Base-by-base conservation (phyloP, 2,797 vertebrate genomes). In the Hafferia zeledoni region DNA sequence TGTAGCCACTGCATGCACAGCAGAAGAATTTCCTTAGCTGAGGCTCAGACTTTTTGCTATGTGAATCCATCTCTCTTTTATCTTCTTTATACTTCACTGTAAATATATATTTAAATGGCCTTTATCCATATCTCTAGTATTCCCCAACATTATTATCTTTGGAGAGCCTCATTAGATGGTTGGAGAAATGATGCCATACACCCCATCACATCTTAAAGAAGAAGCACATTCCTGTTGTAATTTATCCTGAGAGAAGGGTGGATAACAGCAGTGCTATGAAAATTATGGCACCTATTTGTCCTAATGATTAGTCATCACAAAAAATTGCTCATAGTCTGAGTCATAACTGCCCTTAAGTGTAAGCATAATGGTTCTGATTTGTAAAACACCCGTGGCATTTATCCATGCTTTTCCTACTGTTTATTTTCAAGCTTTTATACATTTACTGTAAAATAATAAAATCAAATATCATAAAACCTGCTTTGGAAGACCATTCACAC, bases 241-340 rank as follows among this genome's bases (percentile, higher is more conserved):
- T 83, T 95, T 90, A 81, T 71, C 57, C 30, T 64, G 16, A 69
- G 64, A 96, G 52, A 72, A 80, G 47, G 60, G 68, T 31, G 14
- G 18, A 87, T 95, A 94, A 89, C 39, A 70, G 8, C 63, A 93
- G 30, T 65, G 44, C 55, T 91, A 92, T 88, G 94, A 96, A 97
- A 97, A 96, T 82, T 46, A 87, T 57, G 47, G 12, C 53, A 64
- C 91, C 50, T 96, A 83, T 91, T 86, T 87, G 90, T 96, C 33
- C 28, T 90, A 93, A 91, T 91, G 43, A 87, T 84, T 96, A 89
- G 43, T 83, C 87, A 83, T 23, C 59, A 81, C 30, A 86, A 74
- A 91, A 79, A 94, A 85, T 15, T 41, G 49, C 77, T 67, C 89
- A 44, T 53, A 72, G 55, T 9, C 24, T 82, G 31, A 91, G 95